These are phyloP conservation scores for Leptoteleia sp. DNA, from an alignment of 1,140 invertebrate genomes.

Conservation along the genomic window DNA sequence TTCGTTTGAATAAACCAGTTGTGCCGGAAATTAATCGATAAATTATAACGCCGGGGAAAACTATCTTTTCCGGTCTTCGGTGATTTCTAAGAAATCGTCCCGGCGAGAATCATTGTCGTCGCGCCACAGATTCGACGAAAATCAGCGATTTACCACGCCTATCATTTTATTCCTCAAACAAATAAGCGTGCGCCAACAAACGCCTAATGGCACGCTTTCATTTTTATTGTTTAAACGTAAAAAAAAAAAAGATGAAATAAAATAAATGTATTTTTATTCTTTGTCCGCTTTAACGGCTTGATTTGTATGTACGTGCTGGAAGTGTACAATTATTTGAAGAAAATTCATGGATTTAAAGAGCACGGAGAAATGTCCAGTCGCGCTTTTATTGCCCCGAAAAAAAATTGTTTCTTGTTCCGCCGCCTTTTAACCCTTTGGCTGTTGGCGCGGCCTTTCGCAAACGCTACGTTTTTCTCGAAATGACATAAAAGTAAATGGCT, in stretches of 20 bases:
- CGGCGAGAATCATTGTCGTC: slow-evolving; percentile 12
- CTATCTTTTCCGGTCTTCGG: slow-evolving; percentile 2
- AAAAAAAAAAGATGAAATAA: too few species aligned
- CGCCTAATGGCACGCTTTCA: slow-evolving; percentile 22
- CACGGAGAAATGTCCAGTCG: slow-evolving; percentile 11
- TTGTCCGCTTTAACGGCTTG: slow-evolving; percentile 3
- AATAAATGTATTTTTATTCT: neutral
- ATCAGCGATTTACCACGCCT: slow-evolving; percentile 9
- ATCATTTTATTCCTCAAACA: slow-evolving; percentile 28
- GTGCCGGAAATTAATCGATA: slow-evolving; percentile 35
- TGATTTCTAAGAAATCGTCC: slow-evolving; percentile 7
- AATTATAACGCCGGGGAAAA: slow-evolving; percentile 32
- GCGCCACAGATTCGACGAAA: slow-evolving; percentile 7
- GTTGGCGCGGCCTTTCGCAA: slow-evolving; percentile 25
- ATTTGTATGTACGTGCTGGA: slow-evolving; percentile 18
- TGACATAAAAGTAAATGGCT: slow-evolving; percentile 36
- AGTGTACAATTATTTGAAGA: slow-evolving; percentile 23
- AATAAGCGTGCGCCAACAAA: slow-evolving; percentile 27
- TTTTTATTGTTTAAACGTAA: slow-evolving; percentile 48
- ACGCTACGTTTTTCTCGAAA: slow-evolving; percentile 10
- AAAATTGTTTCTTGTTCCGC: slow-evolving; percentile 40
- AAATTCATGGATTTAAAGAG: slow-evolving; percentile 35
- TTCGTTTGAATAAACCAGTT: slow-evolving; percentile 18
- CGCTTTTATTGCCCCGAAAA: slow-evolving; percentile 30
- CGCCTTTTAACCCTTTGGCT: slow-evolving; percentile 48